Percentiles rank a stretch among this genome's conserved stretches.
Conservation (phyloP, 2,797 vertebrate species). For the Ibycter americanus region DNA sequence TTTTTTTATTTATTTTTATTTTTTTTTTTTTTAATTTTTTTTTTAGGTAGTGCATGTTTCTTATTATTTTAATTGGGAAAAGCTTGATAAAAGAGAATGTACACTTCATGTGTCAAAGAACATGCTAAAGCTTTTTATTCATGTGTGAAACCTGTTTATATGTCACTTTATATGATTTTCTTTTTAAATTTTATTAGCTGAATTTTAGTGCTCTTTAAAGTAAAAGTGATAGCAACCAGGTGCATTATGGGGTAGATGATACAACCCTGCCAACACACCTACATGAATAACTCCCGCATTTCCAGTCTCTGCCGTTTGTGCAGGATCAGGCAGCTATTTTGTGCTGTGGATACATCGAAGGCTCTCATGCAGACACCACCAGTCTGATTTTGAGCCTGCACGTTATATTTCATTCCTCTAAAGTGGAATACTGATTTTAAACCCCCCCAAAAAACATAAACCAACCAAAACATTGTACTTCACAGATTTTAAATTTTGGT, state of each 20-base stretch:
- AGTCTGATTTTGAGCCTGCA: not conserved
- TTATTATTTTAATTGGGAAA: conserved; percentile 17
- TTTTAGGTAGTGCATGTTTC: conserved; percentile 1
- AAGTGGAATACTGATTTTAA: not conserved
- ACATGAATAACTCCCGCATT: not conserved
- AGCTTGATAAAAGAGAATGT: conserved; percentile 30
- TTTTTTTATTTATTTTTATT: not conserved
- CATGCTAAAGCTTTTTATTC: not conserved
- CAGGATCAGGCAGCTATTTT: not conserved
- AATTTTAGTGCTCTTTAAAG: conserved; percentile 38
- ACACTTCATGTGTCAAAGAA: not conserved
- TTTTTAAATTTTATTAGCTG: conserved; percentile 43
- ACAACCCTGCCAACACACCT: not conserved
- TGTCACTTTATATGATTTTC: conserved; percentile 39
- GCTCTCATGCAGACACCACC: not conserved
- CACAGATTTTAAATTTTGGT: not conserved
- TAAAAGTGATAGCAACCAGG: conserved; percentile 47
- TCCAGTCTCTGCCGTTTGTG: not conserved
- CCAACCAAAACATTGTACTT: rapidly evolving
- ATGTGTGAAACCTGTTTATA: not conserved
- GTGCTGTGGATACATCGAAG: not conserved
- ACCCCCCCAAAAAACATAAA: not conserved
- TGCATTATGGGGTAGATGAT: not conserved
- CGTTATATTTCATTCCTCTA: not conserved
- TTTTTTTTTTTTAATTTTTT: not conserved